A percentile compares a stretch with the other conserved stretches of the same genome.
Evolutionary conservation across 2,888 invertebrate species (phyloP).

Genomic region (Eristalis arbustorum): DNA sequence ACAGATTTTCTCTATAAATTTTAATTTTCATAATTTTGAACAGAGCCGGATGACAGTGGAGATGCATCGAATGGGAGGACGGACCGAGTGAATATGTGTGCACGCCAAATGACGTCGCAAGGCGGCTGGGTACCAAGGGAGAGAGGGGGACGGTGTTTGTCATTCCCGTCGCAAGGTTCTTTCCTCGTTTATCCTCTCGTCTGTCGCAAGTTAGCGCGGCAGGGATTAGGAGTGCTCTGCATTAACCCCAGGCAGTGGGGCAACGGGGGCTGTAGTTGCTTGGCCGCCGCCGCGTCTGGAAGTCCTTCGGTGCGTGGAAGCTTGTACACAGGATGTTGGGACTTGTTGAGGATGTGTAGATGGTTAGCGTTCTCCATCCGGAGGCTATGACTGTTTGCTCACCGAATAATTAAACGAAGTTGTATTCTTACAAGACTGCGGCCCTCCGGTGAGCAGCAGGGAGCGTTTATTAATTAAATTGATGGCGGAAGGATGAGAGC

Average conservation of each 20-base stretch:
- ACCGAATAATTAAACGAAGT: conserved; percentile 53
- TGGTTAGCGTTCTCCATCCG: conserved; percentile 5
- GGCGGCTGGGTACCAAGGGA: conserved; percentile 2
- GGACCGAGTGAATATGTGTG: conserved; percentile 43
- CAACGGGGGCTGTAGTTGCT: neutral
- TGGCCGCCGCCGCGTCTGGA: neutral
- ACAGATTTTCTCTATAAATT: conserved; percentile 57
- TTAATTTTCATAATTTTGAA: conserved; percentile 60
- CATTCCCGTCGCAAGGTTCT: conserved; percentile 3
- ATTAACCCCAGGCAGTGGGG: conserved; percentile 37
- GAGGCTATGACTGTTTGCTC: conserved; percentile 32
- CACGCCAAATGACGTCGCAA: neutral
- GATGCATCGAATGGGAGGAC: conserved; percentile 12
- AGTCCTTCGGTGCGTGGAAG: neutral
- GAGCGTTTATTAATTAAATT: conserved; percentile 53
- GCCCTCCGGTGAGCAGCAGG: conserved; percentile 25
- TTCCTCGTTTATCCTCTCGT: neutral
- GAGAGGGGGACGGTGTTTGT: conserved; percentile 20
- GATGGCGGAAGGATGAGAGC: neutral
- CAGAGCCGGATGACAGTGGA: conserved; percentile 11
- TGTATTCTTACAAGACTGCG: conserved; percentile 26
- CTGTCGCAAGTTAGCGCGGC: conserved; percentile 3
- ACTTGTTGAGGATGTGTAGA: conserved; percentile 41
- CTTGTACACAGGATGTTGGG: conserved; percentile 26
- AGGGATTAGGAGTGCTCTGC: conserved; percentile 39